Evolutionary conservation across 2,888 invertebrate genomes (phyloP).

Genomic region (Mimachlamys varia): DNA sequence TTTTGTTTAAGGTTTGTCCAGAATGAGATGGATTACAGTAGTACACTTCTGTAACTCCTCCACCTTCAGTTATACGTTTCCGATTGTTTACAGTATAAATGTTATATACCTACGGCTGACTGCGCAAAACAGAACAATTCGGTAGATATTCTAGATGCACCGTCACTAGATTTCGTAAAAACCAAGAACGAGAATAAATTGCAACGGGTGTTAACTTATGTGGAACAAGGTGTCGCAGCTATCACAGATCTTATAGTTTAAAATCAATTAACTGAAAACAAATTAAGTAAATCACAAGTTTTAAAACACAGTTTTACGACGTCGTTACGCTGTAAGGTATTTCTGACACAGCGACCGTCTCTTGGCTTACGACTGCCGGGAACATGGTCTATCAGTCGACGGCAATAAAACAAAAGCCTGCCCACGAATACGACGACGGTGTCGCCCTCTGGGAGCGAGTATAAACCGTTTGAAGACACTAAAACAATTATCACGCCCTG

Average conservation of each 20-base stretch:
- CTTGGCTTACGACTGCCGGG: neutral
- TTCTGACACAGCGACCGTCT: neutral
- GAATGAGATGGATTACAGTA: no score
- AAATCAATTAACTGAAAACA: neutral
- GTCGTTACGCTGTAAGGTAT: neutral
- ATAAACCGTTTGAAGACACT: slow-evolving; percentile 7
- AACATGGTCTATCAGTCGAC: neutral
- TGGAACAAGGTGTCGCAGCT: neutral
- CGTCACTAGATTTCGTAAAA: no score
- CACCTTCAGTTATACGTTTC: no score
- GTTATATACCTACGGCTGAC: no score
- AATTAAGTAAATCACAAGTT: neutral
- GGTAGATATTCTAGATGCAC: no score
- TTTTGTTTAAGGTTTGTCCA: no score
- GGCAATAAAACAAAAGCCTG: neutral
- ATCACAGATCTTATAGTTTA: neutral
- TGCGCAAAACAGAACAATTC: no score
- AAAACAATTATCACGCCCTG: neutral
- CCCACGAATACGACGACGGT: neutral
- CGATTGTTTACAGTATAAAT: no score
- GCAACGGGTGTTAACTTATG: neutral
- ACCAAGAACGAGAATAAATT: neutral
- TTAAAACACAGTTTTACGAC: neutral
- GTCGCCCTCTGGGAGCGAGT: slow-evolving; percentile 17
- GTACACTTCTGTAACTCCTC: no score